Conservation (phyloP, 1,140 invertebrate genomes). For the Dolichoris vasculosae region DNA sequence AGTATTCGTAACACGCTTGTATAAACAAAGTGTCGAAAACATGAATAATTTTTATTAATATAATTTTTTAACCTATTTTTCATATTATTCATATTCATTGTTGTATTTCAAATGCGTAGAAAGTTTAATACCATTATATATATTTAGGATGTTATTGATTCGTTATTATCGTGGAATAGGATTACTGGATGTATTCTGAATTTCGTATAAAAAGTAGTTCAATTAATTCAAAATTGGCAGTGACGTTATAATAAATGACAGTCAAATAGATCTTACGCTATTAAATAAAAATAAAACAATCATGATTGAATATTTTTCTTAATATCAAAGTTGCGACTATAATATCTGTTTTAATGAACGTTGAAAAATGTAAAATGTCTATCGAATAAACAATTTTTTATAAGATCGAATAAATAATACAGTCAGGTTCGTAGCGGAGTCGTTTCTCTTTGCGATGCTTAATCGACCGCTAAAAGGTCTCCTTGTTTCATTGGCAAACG, state of each 20-base stretch:
- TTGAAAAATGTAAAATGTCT: not conserved
- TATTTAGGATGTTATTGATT: too few relatives aligned
- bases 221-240: too few relatives aligned
- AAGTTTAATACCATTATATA: too few relatives aligned
- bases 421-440: not conserved
- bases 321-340: not conserved
- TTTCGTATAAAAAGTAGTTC: not conserved
- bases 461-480: not conserved
- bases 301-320: not conserved
- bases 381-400: not conserved
- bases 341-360: not conserved
- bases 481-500: not conserved
- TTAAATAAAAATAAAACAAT: not conserved
- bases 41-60: too few relatives aligned
- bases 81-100: too few relatives aligned
- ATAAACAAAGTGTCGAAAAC: too few relatives aligned
- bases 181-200: not conserved
- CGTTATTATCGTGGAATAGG: too few relatives aligned
- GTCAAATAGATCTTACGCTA: not conserved
- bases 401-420: not conserved
- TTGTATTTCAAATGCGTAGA: too few relatives aligned
- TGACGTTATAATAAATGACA: not conserved
- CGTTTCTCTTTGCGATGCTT: slow-evolving; percentile 14
- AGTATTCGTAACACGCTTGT: too few relatives aligned
- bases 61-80: too few relatives aligned